A percentile compares a stretch with the other conserved stretches of the same genome.
These are phyloP conservation scores for Phaethon lepturus DNA, from an alignment of 2,113 vertebrate genomes.

Conservation along the genomic window DNA sequence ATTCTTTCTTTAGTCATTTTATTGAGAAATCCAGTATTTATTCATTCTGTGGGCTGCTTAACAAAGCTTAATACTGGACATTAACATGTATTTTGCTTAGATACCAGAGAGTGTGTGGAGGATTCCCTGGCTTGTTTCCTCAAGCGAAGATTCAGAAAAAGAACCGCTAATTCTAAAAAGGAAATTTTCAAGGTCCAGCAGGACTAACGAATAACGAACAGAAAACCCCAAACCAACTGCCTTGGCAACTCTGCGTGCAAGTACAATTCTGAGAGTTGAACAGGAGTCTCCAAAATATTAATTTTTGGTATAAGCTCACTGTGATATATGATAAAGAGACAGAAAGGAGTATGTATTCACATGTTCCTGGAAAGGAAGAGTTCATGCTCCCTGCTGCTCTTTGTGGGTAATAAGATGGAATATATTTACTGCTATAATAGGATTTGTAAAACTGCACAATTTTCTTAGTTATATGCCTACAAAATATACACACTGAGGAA, in stretches of 20 bases:
- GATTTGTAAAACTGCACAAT: background rate
- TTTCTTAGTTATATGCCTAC: background rate
- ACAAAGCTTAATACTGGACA: background rate
- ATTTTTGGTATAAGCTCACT: background rate
- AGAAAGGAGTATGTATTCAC: background rate
- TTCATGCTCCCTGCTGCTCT: background rate
- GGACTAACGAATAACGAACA: background rate
- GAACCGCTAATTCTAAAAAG: background rate
- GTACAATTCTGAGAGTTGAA: background rate
- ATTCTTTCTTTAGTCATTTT: background rate
- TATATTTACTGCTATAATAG: background rate
- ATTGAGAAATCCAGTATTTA: background rate
- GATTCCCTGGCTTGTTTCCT: background rate
- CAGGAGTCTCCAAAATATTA: background rate
- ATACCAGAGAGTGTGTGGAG: background rate
- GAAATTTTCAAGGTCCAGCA: background rate
- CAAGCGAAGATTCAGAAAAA: background rate
- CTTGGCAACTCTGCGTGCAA: background rate
- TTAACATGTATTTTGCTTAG: background rate
- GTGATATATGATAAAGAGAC: background rate
- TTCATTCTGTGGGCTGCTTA: background rate
- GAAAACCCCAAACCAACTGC: background rate
- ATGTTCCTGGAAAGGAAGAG: background rate
- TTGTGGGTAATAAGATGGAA: background rate
- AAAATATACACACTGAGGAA: rapidly evolving